These are phyloP conservation scores for Apocrypta bakeri DNA, from an alignment of 1,140 invertebrate species.

Conservation along the genomic window DNA sequence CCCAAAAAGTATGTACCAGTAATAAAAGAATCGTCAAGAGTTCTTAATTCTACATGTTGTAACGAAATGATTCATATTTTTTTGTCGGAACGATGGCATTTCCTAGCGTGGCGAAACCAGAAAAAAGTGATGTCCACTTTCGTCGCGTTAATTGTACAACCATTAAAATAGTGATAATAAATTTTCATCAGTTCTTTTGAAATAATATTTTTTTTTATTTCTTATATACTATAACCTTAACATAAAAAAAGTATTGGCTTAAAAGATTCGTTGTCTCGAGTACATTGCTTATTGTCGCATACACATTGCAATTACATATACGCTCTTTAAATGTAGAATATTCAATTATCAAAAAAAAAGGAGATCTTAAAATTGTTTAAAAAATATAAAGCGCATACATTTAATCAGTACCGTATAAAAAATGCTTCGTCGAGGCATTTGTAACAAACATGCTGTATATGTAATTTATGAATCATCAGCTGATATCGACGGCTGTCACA, in stretches of 20 bases:
- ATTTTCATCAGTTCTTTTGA: conserved; percentile 63
- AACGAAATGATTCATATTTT: neutral
- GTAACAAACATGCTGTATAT: conserved; percentile 17
- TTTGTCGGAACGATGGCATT: conserved; percentile 30
- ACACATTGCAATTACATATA: too few species aligned
- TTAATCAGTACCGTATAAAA: conserved; percentile 40
- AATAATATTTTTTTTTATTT: conserved; percentile 44
- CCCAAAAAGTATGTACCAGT: neutral
- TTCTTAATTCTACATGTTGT: neutral
- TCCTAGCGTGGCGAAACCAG: conserved; percentile 10
- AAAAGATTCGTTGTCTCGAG: conserved; percentile 36
- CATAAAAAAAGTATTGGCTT: conserved; percentile 19
- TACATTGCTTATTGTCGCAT: neutral
- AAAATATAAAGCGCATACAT: conserved; percentile 42
- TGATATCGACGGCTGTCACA: conserved; percentile 69
- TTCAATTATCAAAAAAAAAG: too few species aligned
- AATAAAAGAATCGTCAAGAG: neutral
- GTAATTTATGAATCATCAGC: conserved; percentile 56
- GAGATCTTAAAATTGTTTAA: conserved; percentile 42
- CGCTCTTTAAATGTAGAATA: conserved; percentile 32
- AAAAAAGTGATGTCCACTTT: neutral
- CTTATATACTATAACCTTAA: conserved; percentile 31
- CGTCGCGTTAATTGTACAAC: conserved; percentile 50
- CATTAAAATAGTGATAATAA: conserved; percentile 60
- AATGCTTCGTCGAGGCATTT: conserved; percentile 29